phyloP scores from a whole-genome alignment of 2,797 vertebrate species.

The Gallinago stenura region DNA sequence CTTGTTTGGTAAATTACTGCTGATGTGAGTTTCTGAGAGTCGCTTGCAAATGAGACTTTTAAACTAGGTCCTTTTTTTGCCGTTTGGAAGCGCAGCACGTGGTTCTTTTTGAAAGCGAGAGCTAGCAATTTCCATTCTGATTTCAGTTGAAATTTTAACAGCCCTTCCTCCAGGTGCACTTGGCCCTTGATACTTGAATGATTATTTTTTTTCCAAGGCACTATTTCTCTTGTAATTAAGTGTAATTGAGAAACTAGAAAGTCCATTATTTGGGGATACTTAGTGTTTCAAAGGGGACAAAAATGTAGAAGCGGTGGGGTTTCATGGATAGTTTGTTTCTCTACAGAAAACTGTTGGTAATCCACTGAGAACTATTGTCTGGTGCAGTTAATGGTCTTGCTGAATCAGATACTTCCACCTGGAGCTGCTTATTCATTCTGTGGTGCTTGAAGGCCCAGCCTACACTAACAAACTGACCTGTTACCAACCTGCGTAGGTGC shows the following conservation, averaged over 20 bases:
- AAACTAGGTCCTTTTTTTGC: background rate
- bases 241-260: background rate
- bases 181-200: background rate
- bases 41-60: background rate
- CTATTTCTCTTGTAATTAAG: background rate
- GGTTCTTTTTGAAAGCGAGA: background rate
- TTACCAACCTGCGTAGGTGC: background rate
- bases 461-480: background rate
- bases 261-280: background rate
- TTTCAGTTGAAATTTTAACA: background rate
- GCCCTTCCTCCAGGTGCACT: background rate
- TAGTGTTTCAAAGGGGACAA: background rate
- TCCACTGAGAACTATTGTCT: background rate
- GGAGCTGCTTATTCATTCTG: constrained; percentile 48
- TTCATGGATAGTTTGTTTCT: background rate
- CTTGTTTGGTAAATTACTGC: constrained; percentile 6
- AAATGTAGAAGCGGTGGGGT: background rate
- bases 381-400: constrained; percentile 8
- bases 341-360: background rate
- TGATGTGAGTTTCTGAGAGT: background rate
- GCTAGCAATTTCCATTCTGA: background rate
- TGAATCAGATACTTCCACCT: constrained; percentile 32
- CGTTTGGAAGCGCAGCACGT: background rate
- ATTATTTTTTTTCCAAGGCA: background rate
- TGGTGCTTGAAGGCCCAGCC: background rate